These are phyloP conservation scores for Heliconius charithonia DNA, from an alignment of 2,888 invertebrate species.

Conservation along the genomic window DNA sequence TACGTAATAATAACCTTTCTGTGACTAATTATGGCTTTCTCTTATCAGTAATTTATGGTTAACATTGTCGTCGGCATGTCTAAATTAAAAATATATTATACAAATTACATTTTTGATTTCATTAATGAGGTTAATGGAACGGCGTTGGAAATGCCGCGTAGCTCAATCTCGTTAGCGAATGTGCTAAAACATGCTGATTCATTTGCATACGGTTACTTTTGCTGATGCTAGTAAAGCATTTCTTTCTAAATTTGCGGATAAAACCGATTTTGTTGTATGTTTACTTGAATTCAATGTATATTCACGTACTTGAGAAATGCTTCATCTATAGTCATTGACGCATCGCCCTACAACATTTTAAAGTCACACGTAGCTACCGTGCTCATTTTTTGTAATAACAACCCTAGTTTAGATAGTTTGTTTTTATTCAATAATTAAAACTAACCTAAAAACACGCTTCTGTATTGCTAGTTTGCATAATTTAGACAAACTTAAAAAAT, in stretches of 20 bases:
- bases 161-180: slow-evolving; percentile 73
- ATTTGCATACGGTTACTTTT: slow-evolving; percentile 75
- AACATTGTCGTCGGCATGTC: slow-evolving; percentile 58
- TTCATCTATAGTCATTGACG: slow-evolving; percentile 46
- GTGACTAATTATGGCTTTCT: slow-evolving; percentile 78
- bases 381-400: slow-evolving; percentile 18
- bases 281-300: slow-evolving; percentile 39
- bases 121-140: slow-evolving; percentile 80
- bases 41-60: slow-evolving; percentile 73
- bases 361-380: slow-evolving; percentile 37
- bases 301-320: slow-evolving; percentile 44
- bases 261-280: slow-evolving; percentile 41
- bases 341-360: slow-evolving; percentile 47
- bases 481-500: neutral
- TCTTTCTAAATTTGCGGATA: slow-evolving; percentile 44
- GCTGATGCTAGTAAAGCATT: slow-evolving; percentile 50
- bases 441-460: slow-evolving; percentile 29
- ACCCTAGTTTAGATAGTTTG: neutral
- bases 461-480: neutral
- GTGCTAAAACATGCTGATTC: slow-evolving; percentile 80
- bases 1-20: slow-evolving; percentile 76
- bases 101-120: slow-evolving; percentile 44
- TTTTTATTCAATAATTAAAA: neutral
- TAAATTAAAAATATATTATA: slow-evolving; percentile 45
- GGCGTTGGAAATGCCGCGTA: slow-evolving; percentile 79